A percentile compares a stretch with the other conserved stretches of the same genome.
These are phyloP conservation scores for Agapostemon virescens DNA, from an alignment of 2,888 invertebrate species.

Conservation along the genomic window DNA sequence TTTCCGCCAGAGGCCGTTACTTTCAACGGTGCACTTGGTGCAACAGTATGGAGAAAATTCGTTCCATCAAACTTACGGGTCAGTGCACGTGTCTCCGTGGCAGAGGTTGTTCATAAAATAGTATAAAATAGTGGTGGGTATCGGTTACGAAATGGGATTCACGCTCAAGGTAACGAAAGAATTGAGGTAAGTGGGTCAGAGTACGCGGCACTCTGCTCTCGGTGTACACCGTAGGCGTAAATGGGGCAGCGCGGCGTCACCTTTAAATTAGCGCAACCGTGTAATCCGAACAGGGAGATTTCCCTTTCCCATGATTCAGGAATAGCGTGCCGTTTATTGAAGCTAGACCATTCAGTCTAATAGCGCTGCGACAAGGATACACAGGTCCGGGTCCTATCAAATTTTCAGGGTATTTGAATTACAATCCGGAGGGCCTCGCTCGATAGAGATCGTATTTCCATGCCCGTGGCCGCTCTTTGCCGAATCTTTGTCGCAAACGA, in stretches of 20 bases:
- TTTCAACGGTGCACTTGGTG: not conserved
- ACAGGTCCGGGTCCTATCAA: slow-evolving; percentile 1
- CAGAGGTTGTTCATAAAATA: slow-evolving; percentile 18
- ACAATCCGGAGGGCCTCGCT: not conserved
- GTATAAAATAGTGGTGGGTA: slow-evolving; percentile 24
- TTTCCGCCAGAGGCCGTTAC: not conserved
- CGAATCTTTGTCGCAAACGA: not conserved
- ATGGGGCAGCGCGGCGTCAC: slow-evolving; percentile 45
- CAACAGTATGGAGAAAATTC: not conserved
- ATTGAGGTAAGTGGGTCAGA: slow-evolving; percentile 65
- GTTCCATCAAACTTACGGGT: not conserved
- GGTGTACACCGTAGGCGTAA: slow-evolving; percentile 57
- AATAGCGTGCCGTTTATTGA: slow-evolving; percentile 23
- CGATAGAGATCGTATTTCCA: slow-evolving; percentile 10
- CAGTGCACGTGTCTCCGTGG: no score
- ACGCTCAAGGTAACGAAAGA: slow-evolving; percentile 55
- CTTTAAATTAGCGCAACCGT: slow-evolving; percentile 54
- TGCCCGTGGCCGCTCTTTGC: not conserved
- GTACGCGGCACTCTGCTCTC: slow-evolving; percentile 49
- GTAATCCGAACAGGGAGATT: slow-evolving; percentile 38
- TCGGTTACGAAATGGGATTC: slow-evolving; percentile 36
- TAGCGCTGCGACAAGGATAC: slow-evolving; percentile 1
- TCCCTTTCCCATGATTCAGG: slow-evolving; percentile 35
- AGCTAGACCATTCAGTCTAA: not conserved
- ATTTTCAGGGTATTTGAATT: slow-evolving; percentile 28